phyloP scores from a whole-genome alignment of 2,113 vertebrate genomes.

The Diadophis punctatus region DNA sequence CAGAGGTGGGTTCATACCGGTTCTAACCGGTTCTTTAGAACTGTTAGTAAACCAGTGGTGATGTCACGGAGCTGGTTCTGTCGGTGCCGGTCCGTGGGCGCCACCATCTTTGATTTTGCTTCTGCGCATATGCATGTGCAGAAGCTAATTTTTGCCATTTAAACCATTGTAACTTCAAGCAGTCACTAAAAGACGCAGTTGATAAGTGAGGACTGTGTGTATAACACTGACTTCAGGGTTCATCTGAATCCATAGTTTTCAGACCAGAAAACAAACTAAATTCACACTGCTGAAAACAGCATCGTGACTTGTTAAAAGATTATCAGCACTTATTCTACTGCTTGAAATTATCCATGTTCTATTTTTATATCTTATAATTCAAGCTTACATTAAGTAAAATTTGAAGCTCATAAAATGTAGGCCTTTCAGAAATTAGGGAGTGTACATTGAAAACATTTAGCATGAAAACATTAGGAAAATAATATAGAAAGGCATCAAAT shows the following conservation, averaged over 20 bases:
- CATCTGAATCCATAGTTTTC: background rate
- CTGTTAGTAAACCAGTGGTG: too few species aligned
- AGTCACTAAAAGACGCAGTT: background rate
- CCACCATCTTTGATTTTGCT: too few species aligned
- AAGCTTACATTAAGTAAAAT: background rate
- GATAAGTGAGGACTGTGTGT: background rate
- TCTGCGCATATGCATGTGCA: too few species aligned
- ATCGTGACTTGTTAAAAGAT: background rate
- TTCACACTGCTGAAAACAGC: background rate
- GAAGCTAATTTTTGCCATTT: too few species aligned
- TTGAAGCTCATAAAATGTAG: background rate
- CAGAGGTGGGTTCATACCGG: too few species aligned
- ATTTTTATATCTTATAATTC: background rate
- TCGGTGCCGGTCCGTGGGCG: too few species aligned
- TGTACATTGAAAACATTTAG: background rate
- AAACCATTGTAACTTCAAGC: background rate
- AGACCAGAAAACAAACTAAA: background rate
- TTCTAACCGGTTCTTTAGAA: too few species aligned
- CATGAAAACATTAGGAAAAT: background rate
- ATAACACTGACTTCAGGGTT: background rate
- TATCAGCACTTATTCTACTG: background rate
- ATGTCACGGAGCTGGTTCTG: too few species aligned
- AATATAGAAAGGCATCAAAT: background rate
- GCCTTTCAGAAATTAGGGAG: background rate
- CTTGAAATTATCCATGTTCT: background rate